Evolutionary conservation across 1,140 invertebrate species (phyloP), one percentile per base, ranked within the genome.

Genomic region (Phenacoccus solenopsis): DNA sequence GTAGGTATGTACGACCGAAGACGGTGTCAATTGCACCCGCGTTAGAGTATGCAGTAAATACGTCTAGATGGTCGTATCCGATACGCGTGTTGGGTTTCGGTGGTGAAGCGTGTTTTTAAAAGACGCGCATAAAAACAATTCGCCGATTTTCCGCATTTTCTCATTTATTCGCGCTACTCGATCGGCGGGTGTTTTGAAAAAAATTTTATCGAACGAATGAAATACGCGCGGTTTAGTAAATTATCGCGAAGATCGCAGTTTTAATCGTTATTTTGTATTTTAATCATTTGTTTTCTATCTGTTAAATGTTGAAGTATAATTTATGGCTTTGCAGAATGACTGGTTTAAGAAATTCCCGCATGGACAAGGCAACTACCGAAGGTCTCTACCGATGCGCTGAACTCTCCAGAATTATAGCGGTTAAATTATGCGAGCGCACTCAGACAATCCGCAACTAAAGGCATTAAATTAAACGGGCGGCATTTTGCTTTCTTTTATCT

Each of bases 181-280:
- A n/a, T 49, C 30, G 30, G 30, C 13, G 5, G 30, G 38, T n/a
- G 5, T n/a, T n/a, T 49, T 49, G 20, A 49, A 49, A 32, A 13
- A 32, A 49, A 49, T 49, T 49, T 3, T 49, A 49, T 9, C 38
- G 16, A 49, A 49, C 38, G 16, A 49, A 64, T 64, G 21, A 64
- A 64, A 22, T 25, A 64, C 20, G 10, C 22, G 20, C 10, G 59
- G 25, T 64, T 64, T 64, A 25, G 59, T 64, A 64, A 64, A 64
- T 64, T 64, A 64, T 64, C 59, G 20, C 59, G 59, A 24, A 64
- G 59, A 64, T 64, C 59, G 59, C 59, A 27, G 21, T 64, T 64
- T 64, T 64, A 64, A 64, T 64, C 59, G 59, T 64, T 64, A 64
- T 64, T 64, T 64, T 64, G 59, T 64, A 64, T 64, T 64, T 64